Conservation (phyloP, 2,113 vertebrate genomes). For the Girardinichthys multiradiatus region DNA sequence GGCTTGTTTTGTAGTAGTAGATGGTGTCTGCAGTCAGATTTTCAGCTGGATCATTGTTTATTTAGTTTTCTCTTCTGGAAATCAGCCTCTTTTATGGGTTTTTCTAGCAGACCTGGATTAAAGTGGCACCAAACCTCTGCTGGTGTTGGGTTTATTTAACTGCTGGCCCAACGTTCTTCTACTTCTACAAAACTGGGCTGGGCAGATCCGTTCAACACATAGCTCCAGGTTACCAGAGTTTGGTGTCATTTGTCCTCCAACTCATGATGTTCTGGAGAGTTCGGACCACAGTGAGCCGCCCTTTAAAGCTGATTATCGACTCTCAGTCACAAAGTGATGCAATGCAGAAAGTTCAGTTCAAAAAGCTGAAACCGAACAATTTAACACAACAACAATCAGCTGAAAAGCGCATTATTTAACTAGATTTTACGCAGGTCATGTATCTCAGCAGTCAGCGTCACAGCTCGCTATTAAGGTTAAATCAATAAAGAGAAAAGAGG, state of each 20-base stretch:
- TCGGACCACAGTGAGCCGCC: slow-evolving; percentile 65
- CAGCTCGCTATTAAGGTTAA: too few relatives aligned
- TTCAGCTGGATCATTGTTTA: neutral
- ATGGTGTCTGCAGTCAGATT: slow-evolving; percentile 19
- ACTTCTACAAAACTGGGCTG: too few relatives aligned
- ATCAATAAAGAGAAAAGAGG: too few relatives aligned
- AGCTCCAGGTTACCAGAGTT: neutral
- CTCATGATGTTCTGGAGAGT: slow-evolving; percentile 38
- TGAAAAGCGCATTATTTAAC: neutral
- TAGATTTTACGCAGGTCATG: neutral
- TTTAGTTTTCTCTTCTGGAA: slow-evolving; percentile 62
- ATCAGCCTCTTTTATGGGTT: slow-evolving; percentile 54
- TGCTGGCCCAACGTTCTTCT: neutral
- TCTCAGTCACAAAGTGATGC: slow-evolving; percentile 9
- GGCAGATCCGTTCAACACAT: neutral
- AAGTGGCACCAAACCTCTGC: neutral
- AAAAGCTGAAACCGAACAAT: neutral
- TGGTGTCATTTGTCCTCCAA: slow-evolving; percentile 18
- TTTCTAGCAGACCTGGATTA: slow-evolving; percentile 31
- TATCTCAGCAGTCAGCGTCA: too few relatives aligned
- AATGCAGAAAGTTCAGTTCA: neutral
- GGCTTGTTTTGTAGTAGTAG: slow-evolving; percentile 27
- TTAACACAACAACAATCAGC: neutral
- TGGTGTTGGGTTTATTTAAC: neutral
- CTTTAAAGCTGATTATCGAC: slow-evolving; percentile 44